Conservation (phyloP, 1,140 invertebrate species). For the Sweltsa coloradensis region DNA sequence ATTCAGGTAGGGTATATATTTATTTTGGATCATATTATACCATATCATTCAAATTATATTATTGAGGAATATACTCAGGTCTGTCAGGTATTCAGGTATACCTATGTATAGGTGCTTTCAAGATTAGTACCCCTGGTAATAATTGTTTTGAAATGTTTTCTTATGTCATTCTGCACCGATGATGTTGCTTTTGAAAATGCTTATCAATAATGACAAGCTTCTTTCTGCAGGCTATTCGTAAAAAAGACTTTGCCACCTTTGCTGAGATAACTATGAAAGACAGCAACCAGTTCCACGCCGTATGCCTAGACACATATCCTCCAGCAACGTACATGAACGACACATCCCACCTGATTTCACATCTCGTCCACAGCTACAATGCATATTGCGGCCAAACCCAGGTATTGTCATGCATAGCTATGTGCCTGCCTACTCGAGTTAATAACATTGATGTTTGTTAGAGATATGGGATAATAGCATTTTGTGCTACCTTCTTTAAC, state of each 20-base stretch:
- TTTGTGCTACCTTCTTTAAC: no score
- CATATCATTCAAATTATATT: slow-evolving; percentile 1
- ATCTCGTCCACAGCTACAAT: slow-evolving; percentile 78
- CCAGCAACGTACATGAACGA: slow-evolving; percentile 89
- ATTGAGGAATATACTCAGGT: no score
- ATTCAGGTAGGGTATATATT: slow-evolving; percentile 29
- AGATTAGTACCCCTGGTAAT: no score
- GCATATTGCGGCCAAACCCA: slow-evolving; percentile 40
- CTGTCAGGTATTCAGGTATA: no score
- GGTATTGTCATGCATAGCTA: no score
- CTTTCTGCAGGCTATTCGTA: slow-evolving; percentile 50
- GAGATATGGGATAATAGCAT: no score
- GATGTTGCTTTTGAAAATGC: not conserved
- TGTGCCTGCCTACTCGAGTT: no score
- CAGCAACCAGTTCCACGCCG: slow-evolving; percentile 95
- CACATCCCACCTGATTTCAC: slow-evolving; percentile 63
- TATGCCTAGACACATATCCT: slow-evolving; percentile 89
- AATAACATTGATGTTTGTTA: no score
- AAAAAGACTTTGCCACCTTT: slow-evolving; percentile 75
- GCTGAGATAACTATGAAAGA: slow-evolving; percentile 94
- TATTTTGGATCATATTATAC: slow-evolving; percentile 3
- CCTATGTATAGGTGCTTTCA: no score
- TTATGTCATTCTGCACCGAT: no score
- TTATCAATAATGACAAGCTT: not conserved
- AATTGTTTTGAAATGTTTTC: no score